These are phyloP conservation scores for Passer domesticus DNA, from an alignment of 2,113 vertebrate species.

Conservation along the genomic window DNA sequence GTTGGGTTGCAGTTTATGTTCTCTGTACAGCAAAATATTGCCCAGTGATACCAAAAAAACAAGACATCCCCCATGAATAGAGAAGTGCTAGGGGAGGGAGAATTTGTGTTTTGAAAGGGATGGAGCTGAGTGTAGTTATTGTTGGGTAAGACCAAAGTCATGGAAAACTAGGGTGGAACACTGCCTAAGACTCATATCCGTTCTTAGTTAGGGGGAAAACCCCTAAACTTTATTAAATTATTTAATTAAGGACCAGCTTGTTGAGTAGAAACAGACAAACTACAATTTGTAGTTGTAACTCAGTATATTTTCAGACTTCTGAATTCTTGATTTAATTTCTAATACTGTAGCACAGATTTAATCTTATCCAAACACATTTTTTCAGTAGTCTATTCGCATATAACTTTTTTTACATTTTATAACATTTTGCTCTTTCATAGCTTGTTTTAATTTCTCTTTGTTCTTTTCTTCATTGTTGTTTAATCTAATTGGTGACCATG, in stretches of 20 bases:
- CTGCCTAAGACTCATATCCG: neutral
- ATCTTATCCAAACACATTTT: neutral
- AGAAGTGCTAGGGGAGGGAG: rapidly evolving
- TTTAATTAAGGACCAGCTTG: neutral
- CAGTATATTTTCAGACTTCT: neutral
- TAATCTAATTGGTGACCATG: neutral
- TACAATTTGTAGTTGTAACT: neutral
- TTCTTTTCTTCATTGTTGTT: neutral
- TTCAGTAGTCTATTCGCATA: neutral
- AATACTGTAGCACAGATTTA: neutral
- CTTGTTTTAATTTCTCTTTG: neutral
- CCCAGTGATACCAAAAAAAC: neutral
- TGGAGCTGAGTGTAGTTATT: neutral
- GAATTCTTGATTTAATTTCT: neutral
- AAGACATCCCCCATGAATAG: neutral
- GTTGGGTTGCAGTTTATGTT: neutral
- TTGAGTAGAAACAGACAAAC: neutral
- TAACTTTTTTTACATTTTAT: neutral
- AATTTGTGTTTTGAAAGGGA: neutral
- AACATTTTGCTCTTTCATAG: neutral
- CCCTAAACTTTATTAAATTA: neutral
- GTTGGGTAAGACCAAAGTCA: neutral
- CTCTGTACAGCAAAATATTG: neutral
- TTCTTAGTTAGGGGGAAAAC: neutral
- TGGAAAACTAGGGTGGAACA: neutral